Evolutionary conservation across 2,888 invertebrate species (phyloP).

Genomic region (Phortica okadai): DNA sequence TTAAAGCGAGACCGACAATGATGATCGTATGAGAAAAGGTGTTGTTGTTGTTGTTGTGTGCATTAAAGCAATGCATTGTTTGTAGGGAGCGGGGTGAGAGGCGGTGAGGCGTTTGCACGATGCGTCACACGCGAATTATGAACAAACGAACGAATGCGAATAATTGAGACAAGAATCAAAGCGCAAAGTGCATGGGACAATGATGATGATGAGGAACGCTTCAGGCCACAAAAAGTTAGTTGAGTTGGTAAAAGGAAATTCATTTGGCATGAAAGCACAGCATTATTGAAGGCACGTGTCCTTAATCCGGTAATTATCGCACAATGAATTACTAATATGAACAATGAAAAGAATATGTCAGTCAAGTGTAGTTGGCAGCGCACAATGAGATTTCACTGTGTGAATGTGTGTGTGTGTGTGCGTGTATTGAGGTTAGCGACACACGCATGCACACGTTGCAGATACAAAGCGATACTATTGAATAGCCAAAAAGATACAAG

Average conservation of each 20-base stretch:
- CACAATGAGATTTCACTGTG: not conserved
- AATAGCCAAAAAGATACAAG: not conserved
- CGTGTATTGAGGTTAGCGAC: constrained; percentile 48
- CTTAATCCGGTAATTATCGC: constrained; percentile 68
- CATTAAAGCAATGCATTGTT: constrained; percentile 54
- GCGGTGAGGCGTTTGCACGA: not conserved
- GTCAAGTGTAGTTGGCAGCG: constrained; percentile 12
- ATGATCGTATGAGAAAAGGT: constrained; percentile 37
- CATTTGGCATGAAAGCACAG: not conserved
- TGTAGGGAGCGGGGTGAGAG: not conserved
- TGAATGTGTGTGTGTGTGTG: constrained; percentile 35
- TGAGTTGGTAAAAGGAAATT: constrained; percentile 58
- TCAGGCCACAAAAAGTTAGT: constrained; percentile 32
- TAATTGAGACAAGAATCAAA: constrained; percentile 49
- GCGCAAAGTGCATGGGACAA: constrained; percentile 57
- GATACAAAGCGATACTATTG: not conserved
- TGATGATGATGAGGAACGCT: constrained; percentile 16
- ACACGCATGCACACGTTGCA: not conserved
- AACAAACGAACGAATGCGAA: constrained; percentile 43
- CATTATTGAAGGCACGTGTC: constrained; percentile 61
- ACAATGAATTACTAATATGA: constrained; percentile 29
- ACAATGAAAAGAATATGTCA: constrained; percentile 7
- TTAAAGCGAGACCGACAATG: constrained; percentile 3
- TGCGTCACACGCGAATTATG: constrained; percentile 62
- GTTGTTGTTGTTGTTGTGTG: constrained; percentile 66